These are phyloP conservation scores for Caenorhabditis doughertyi DNA, from an alignment of 2,888 invertebrate species.

Conservation along the genomic window DNA sequence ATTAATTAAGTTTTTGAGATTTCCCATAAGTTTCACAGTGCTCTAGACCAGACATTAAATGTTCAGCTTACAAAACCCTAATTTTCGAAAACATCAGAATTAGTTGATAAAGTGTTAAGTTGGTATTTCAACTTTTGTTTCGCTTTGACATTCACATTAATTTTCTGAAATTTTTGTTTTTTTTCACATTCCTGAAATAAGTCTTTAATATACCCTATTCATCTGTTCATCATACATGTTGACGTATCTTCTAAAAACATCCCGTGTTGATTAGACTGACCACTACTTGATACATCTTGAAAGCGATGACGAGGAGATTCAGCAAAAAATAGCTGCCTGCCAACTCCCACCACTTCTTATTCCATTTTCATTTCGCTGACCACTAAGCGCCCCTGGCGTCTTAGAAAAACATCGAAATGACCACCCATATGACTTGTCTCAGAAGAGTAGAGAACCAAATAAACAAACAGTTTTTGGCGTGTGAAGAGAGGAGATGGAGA, in stretches of 20 bases:
- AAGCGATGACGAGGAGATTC: conserved; percentile 2
- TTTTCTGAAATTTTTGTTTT: too few relatives aligned
- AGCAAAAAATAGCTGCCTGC: conserved; percentile 19
- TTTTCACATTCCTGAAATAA: too few relatives aligned
- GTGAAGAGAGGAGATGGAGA: background rate
- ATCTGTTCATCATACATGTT: conserved; percentile 18
- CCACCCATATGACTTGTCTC: conserved; percentile 19
- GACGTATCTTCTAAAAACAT: conserved; percentile 11
- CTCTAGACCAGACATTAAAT: too few relatives aligned
- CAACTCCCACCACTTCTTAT: background rate
- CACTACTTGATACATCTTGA: background rate
- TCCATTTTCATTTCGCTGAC: conserved; percentile 10
- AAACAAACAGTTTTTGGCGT: conserved; percentile 51
- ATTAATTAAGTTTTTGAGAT: too few relatives aligned
- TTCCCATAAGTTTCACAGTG: too few relatives aligned
- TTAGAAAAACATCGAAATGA: conserved; percentile 16
- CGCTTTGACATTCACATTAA: too few relatives aligned
- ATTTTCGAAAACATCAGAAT: too few relatives aligned
- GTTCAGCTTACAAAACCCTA: too few relatives aligned
- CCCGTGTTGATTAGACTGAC: conserved; percentile 10
- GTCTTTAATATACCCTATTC: too few relatives aligned
- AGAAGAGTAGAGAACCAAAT: conserved; percentile 1
- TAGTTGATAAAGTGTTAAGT: too few relatives aligned
- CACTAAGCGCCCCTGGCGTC: background rate
- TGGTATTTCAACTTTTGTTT: too few relatives aligned